Conservation (phyloP, 2,888 invertebrate species). For the Merodon equestris region DNA sequence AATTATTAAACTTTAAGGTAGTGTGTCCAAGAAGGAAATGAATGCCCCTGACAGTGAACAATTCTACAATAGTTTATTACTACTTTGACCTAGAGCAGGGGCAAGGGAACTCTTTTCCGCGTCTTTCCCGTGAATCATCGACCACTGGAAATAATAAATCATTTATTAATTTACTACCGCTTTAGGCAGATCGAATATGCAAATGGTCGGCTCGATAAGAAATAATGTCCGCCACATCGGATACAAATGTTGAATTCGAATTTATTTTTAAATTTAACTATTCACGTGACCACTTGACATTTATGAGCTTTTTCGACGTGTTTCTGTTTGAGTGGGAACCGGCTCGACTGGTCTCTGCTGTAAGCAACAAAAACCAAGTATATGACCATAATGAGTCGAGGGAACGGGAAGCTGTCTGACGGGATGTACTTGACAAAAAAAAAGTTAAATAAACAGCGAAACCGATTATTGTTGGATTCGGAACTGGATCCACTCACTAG, state of each 20-base stretch:
- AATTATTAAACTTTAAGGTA: slow-evolving; percentile 18
- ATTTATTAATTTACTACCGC: slow-evolving; percentile 33
- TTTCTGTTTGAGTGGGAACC: slow-evolving; percentile 1
- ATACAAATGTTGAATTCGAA: not conserved
- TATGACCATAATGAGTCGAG: too few relatives aligned
- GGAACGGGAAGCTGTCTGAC: too few relatives aligned
- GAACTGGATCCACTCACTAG: too few relatives aligned
- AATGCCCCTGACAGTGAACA: too few relatives aligned
- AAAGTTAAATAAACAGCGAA: too few relatives aligned
- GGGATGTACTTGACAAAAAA: too few relatives aligned
- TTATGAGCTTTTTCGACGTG: slow-evolving; percentile 6
- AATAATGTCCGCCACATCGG: not conserved
- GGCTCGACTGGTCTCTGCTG: slow-evolving; percentile 6
- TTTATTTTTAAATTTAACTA: slow-evolving; percentile 12
- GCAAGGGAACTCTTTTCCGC: too few relatives aligned
- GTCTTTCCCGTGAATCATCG: too few relatives aligned
- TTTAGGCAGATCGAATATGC: slow-evolving; percentile 18
- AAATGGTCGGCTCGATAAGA: not conserved
- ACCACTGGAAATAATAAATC: slow-evolving; percentile 26
- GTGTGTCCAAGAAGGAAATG: too few relatives aligned
- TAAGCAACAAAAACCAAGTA: not conserved
- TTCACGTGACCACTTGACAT: slow-evolving; percentile 54
- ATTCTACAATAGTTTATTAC: too few relatives aligned
- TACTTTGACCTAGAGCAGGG: too few relatives aligned
- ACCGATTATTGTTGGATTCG: too few relatives aligned